Base-by-base conservation (phyloP, 2,888 invertebrate genomes). In the Drosophila mimetica region DNA sequence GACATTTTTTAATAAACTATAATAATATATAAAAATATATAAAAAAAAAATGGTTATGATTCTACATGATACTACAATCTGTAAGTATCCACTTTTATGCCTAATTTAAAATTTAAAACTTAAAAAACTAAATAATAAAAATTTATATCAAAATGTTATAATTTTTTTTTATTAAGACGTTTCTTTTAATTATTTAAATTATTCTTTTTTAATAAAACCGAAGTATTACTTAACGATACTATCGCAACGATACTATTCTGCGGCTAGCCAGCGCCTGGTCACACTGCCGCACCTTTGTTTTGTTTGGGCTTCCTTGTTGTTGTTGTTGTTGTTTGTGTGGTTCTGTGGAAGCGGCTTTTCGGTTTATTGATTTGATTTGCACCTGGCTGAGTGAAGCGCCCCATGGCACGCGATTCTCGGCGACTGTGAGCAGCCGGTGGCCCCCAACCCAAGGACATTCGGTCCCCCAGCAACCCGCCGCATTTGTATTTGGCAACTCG, bases 361-460 rank as follows among this genome's bases (percentile, higher is more conserved):
- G 14, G 36, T 78, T 81, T 79, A 79, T 79, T 85, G 79, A 79
- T 79, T 28, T 14, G 28, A 16, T 28, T 28, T 81, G 71, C 76
- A 85, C 66, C 69, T 71, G 65, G 61, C 57, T 13, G 41, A 67
- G 36, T 28, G 28, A 76, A 85, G 52, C 66, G 69, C 55, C 67
- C 59, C 39, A 63, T 76, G 76, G 71, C 79, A 79, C 79, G 79
- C 85, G 59, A 85, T 46, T 30, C 46, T 30, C 46, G 16, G 3
- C 30, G 66, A 37, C 28, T 48, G 55, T 53, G 69, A 67, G 39
- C 39, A 54, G 82, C 87, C 74, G 87, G 44, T 28, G 28, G 74
- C 87, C 82, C 77, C 77, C 74, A 82, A 66, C 57, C 79, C 82
- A 82, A 82, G 82, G 82, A 86, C 87, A 81, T 16, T 63, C 7